These are phyloP conservation scores for Odocoileus virginianus DNA, from an alignment of 2,113 vertebrate genomes.

Conservation along the genomic window DNA sequence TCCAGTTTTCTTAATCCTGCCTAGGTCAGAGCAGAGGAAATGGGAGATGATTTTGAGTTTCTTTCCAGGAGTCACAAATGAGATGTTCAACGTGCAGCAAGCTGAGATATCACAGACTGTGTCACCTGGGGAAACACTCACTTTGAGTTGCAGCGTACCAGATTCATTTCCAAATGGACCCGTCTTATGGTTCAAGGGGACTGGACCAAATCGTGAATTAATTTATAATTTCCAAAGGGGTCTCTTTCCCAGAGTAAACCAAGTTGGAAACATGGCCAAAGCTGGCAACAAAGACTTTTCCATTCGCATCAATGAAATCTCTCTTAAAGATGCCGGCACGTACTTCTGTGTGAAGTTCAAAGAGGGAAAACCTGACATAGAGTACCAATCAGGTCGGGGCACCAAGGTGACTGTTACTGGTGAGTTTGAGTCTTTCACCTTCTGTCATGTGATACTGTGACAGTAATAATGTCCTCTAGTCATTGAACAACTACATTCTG, in stretches of 20 bases:
- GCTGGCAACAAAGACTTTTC: conserved; percentile 2
- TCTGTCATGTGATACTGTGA: not conserved
- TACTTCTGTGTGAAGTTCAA: conserved; percentile 57
- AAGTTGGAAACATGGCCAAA: not conserved
- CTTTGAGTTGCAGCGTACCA: not conserved
- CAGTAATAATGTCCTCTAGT: not conserved
- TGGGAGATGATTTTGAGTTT: not conserved
- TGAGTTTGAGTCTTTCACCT: not conserved
- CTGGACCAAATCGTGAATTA: not conserved
- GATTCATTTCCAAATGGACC: fast-evolving
- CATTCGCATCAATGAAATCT: conserved; percentile 1
- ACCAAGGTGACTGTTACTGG: not conserved
- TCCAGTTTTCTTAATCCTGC: not conserved
- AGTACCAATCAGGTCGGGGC: not conserved
- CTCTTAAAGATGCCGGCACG: not conserved
- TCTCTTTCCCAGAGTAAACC: not conserved
- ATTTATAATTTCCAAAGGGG: not conserved
- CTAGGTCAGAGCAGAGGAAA: not conserved
- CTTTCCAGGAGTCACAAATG: not conserved
- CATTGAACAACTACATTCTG: not conserved
- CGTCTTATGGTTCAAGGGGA: not conserved
- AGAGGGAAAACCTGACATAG: not conserved
- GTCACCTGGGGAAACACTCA: not conserved
- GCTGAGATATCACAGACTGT: not conserved
- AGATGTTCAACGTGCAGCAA: not conserved